Percentiles rank a stretch among this genome's conserved stretches.
Evolutionary conservation across 2,113 vertebrate genomes (phyloP).

Genomic region (Malurus melanocephalus): DNA sequence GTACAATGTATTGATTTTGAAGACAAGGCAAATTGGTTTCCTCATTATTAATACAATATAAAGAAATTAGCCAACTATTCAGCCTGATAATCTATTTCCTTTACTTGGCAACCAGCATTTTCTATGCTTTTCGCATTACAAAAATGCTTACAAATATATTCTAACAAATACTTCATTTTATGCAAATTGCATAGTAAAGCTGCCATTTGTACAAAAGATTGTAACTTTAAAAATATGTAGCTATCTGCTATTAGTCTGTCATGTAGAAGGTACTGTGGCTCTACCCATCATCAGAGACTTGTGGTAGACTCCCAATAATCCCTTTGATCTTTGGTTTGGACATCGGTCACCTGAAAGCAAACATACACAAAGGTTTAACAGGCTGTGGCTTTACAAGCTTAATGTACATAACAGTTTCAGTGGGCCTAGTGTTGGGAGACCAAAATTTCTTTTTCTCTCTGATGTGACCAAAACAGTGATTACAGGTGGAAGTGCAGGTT

Average conservation of each 20-base stretch:
- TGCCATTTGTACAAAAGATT: neutral
- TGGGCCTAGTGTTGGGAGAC: accelerated
- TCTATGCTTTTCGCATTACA: neutral
- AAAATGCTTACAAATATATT: neutral
- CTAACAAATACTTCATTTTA: neutral
- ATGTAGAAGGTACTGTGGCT: neutral
- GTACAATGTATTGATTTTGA: neutral
- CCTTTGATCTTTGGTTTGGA: neutral
- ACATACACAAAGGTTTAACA: neutral
- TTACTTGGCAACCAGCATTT: neutral
- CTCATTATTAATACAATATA: neutral
- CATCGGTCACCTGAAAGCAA: neutral
- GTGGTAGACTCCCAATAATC: neutral
- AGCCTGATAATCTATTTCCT: neutral
- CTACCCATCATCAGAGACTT: neutral
- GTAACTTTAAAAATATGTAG: neutral
- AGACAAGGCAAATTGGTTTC: neutral
- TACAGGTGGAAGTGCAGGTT: neutral
- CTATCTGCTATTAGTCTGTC: neutral
- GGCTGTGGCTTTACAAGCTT: neutral
- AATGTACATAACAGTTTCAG: neutral
- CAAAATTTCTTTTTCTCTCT: neutral
- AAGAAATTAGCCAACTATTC: neutral
- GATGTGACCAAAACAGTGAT: neutral
- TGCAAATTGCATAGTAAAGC: neutral